Conservation (phyloP, 2,113 vertebrate species). For the Cathartes aura region DNA sequence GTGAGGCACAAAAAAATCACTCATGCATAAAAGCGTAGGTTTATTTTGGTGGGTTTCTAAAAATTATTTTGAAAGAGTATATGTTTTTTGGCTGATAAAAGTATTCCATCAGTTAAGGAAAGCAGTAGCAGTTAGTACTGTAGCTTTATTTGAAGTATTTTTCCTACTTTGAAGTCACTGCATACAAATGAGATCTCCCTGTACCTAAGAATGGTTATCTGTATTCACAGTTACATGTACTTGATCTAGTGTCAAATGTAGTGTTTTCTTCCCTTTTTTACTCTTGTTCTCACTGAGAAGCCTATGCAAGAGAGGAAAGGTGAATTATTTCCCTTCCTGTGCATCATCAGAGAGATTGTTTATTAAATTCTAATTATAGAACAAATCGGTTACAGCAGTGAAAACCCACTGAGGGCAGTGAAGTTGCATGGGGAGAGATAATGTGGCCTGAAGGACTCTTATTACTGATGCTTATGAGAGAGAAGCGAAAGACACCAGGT, state of each 20-base stretch:
- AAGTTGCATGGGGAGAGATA: background rate
- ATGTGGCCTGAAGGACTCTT: conserved; percentile 15
- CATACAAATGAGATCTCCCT: background rate
- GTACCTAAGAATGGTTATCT: background rate
- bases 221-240: background rate
- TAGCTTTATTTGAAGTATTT: background rate
- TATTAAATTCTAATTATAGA: conserved; percentile 65
- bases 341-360: conserved; percentile 31
- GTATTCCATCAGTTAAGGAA: background rate
- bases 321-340: conserved; percentile 26
- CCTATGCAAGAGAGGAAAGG: background rate
- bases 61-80: background rate
- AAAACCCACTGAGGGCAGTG: conserved; percentile 10
- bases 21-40: background rate
- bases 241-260: conserved; percentile 9
- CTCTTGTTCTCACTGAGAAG: background rate
- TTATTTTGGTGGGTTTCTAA: background rate
- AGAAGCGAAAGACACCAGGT: background rate
- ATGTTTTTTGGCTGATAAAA: background rate
- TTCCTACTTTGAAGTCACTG: background rate
- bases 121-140: background rate
- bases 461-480: background rate
- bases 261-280: conserved; percentile 10
- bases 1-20: background rate
- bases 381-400: background rate